Evolutionary conservation across 2,888 invertebrate genomes (phyloP), one percentile per base, ranked within the genome.

Genomic region (Selenia dentaria): DNA sequence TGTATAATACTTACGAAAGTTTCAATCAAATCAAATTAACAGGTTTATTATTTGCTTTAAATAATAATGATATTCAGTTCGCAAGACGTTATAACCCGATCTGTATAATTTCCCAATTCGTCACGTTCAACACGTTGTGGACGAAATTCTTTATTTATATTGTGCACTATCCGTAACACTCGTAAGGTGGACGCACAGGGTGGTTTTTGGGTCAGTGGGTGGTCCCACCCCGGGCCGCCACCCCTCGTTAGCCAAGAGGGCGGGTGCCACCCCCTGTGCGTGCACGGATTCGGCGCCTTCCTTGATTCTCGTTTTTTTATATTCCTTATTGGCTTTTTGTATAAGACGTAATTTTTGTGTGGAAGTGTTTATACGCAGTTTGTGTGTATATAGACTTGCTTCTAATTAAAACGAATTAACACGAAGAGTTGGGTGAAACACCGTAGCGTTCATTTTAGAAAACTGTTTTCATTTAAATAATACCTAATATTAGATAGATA

Each of bases 171-270:
- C 50, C 51, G 47, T 57, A 34, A 47, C 35, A 14, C 28, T 28
- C 16, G 33, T 28, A 29, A 25, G 38, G 67, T 65, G 56, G 67
- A 63, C 74, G 70, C 74, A 74, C 58, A 54, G 77, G 77, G 76
- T 66, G 71, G 67, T 70, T 67, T 67, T 65, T 73, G 69, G 81
- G 82, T 79, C 79, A 79, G 63, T 58, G 76, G 79, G 74, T 74
- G 62, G 60, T 27, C 42, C 52, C 61, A 39, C 54, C 60, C 67
- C 42, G 8, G n/a, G 28, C 20, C 25, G 28, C 66, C 74, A 67
- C 77, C 80, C 72, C 64, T 64, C 36, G 64, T 46, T 54, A 59
- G 59, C 40, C 36, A 20, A n/a, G 27, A 47, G 35, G 29, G 49
- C 29, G 46, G 51, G 16, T 27, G 37, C 47, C 50, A 39, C 59